Percentiles rank a stretch among this genome's conserved stretches.
Evolutionary conservation across 2,797 vertebrate genomes (phyloP).

Genomic region (Fistularia commersonii): DNA sequence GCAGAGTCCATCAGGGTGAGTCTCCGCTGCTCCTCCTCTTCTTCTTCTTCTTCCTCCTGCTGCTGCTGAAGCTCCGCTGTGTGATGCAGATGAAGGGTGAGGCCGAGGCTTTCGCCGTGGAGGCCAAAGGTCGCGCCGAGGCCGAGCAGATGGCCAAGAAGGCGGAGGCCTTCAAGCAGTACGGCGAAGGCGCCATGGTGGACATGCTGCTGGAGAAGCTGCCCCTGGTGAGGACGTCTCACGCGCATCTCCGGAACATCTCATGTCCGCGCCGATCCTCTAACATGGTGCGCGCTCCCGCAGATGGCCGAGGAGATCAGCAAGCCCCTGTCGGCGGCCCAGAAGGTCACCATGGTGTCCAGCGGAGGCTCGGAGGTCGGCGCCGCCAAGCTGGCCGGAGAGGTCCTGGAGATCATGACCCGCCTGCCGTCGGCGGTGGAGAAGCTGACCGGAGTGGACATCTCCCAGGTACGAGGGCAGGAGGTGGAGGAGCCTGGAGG

Average conservation of each 20-base stretch:
- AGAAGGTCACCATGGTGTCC: slow-evolving; percentile 89
- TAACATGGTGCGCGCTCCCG: neutral
- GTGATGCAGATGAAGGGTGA: slow-evolving; percentile 82
- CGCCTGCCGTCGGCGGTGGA: slow-evolving; percentile 79
- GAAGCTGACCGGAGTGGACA: slow-evolving; percentile 85
- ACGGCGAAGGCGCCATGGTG: slow-evolving; percentile 90
- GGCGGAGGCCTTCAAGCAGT: slow-evolving; percentile 87
- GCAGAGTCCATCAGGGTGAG: slow-evolving; percentile 86
- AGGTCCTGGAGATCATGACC: slow-evolving; percentile 88
- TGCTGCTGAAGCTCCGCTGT: too few species aligned
- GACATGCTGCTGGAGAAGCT: slow-evolving; percentile 93
- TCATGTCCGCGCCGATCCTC: too few species aligned
- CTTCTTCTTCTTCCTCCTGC: neutral
- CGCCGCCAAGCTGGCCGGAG: slow-evolving; percentile 83
- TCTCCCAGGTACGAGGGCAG: slow-evolving; percentile 76
- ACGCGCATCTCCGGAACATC: neutral
- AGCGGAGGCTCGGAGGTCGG: slow-evolving; percentile 84
- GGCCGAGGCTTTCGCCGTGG: slow-evolving; percentile 85
- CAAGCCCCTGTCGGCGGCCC: slow-evolving; percentile 75
- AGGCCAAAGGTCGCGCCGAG: slow-evolving; percentile 85
- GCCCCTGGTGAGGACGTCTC: slow-evolving; percentile 77
- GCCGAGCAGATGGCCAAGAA: slow-evolving; percentile 92
- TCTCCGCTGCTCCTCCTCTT: slow-evolving; percentile 1
- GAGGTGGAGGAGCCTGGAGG: neutral
- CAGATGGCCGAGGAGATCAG: slow-evolving; percentile 91